Evolutionary conservation across 2,797 vertebrate species (phyloP), one percentile per base, ranked within the genome.

Genomic region (Adelosebastes latens): DNA sequence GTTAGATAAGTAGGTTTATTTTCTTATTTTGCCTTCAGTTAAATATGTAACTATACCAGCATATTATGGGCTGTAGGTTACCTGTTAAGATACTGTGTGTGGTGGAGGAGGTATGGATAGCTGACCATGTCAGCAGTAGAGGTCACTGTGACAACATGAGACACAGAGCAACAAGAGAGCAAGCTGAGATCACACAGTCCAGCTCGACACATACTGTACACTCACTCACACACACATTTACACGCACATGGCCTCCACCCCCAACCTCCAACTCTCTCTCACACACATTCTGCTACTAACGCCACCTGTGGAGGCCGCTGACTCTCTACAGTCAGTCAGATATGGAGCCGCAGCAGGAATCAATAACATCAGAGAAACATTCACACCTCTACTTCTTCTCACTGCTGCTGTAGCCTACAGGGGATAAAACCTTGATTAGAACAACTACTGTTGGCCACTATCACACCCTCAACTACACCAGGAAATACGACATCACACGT

Each of bases 111-210:
- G 65, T 65, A 62, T 49, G 46, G 65, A 56, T 52, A 27, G 69
- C 60, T 75, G 85, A 52, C 77, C 61, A 67, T 60, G 61, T 78
- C 73, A 89, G 93, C 92, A 89, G 89, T 49, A 94, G 93, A 95
- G 88, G 92, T 94, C 92, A 93, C 90, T 93, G 90, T 94, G 88
- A 92, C 87, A 90, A 88, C 91, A 89, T 72, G 80, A 92, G 84
- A 83, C 79, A 72, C 52, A 69, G 62, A 81, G 56, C 79, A 80
- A 74, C 72, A 65, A 52, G 66, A 42, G 55, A 63, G 32, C 61
- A 49, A 80, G 84, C 83, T 46, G 69, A 82, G 81, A 85, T 72
- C 72, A 66, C 55, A 80, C 1, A 24, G 49, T 76, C 34, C 16
- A 68, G 55, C 67, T 18, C 27, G 18, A 58, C 53, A 60, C 66